Evolutionary conservation across 2,113 vertebrate species (phyloP), one percentile per base, ranked within the genome.

Genomic region (Cacatua alba): DNA sequence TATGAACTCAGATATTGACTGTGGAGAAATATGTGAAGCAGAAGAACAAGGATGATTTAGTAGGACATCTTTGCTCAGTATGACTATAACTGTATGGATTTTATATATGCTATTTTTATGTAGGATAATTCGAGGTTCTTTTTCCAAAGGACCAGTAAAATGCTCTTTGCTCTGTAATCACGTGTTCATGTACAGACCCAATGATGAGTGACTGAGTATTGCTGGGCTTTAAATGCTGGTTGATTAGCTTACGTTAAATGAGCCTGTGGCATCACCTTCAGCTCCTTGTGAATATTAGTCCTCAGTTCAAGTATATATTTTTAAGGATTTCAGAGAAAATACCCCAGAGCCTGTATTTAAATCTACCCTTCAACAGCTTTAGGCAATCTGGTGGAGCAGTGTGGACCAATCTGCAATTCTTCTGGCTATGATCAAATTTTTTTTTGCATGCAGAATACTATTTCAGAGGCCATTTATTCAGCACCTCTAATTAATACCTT

Each of bases 391-490:
- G 26, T 52, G 26, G 39, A 70, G 35, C 49, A 49, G 39, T 23
- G n/a, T 62, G 29, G 17, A 71, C 25, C 65, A 85, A 75, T 24
- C 24, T 19, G 35, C 44, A 78, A 43, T 43, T 74, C 60, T 75
- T 90, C 39, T 1, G 7, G 18, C 29, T 53, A 60, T 16, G 39
- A 64, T 31, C 6, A 68, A 29, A 53, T 64, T 86, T 84, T 71
- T 84, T 71, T 65, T 92, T 92, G 65, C 33, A 41, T 26, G 26
- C 9, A 65, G 41, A 76, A 76, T 62, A 75, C 14, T 16, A 48
- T 37, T 95, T 91, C 49, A 89, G 69, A 82, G 37, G 49, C 13
- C 48, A 60, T 74, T 82, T 86, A 88, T 80, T 29, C 35, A 60
- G 5, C n/a, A 69, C 24, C 26, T 91, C 82, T 72, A 78, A 84